Evolutionary conservation across 2,113 vertebrate species (phyloP), one percentile per base, ranked within the genome.

Genomic region (Cynoglossus semilaevis): DNA sequence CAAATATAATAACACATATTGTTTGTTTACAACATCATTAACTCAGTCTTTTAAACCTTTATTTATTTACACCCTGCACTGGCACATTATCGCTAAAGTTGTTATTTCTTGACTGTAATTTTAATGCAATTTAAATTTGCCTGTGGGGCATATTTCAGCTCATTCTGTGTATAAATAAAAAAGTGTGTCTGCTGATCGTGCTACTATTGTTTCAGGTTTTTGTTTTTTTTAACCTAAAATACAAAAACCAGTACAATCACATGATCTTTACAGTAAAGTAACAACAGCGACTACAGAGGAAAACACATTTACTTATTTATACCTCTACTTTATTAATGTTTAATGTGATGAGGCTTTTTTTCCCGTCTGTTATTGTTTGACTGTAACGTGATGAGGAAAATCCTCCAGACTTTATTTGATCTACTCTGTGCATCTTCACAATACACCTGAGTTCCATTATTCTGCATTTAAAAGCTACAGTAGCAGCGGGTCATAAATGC

Each of bases 261-360:
- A 29, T 48, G 49, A 49, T 17, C 19, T 36, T 38, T 17, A 19
- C 42, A 40, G 46, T 37, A 17, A 16, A 51, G 47, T 18, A 53
- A n/a, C 34, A 48, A 59, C 45, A 53, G 46, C 15, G 48, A 67
- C 54, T 14, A 36, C 1, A 63, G 51, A 68, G 29, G 37, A 57
- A 34, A 62, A 61, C 2, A 22, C 41, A 29, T 29, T 29, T 29
- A 29, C 22, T 29, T 85, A 81, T 85, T 81, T 74, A 80, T 80
- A 62, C 18, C 76, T 66, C 76, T 77, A 61, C 6, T 57, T 72
- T 74, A 80, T 82, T 66, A 80, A 73, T 76, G 44, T 80, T 85
- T 79, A 68, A 82, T 80, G 55, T 55, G 40, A 53, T 15, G 47
- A 51, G 55, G 67, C 58, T 58, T 71, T 77, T 61, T 52, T 29